A percentile compares a stretch with the other conserved stretches of the same genome.
phyloP scores from a whole-genome alignment of 2,888 invertebrate genomes.

The Cryptus viduatorius region DNA sequence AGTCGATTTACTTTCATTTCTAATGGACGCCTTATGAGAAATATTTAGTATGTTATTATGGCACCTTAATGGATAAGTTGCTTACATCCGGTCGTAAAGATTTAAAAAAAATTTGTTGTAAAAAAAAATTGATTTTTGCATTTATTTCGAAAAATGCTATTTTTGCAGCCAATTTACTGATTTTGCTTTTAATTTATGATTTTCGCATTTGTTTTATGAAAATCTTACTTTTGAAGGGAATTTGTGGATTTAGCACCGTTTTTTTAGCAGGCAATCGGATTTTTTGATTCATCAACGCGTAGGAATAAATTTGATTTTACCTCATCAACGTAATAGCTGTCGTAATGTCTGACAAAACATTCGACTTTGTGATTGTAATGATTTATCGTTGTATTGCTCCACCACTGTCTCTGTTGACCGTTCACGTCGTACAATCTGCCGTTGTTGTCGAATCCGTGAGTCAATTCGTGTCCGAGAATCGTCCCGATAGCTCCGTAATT shows the following conservation, averaged over 20 bases:
- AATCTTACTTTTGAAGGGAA: too few species aligned
- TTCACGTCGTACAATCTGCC: slow-evolving; percentile 94
- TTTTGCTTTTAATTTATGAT: too few species aligned
- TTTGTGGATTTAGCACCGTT: too few species aligned
- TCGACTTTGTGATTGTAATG: slow-evolving; percentile 91
- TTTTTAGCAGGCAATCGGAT: too few species aligned
- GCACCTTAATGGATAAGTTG: too few species aligned
- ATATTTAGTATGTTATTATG: too few species aligned
- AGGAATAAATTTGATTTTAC: slow-evolving; percentile 77
- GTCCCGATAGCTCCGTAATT: slow-evolving; percentile 94
- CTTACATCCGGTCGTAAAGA: too few species aligned
- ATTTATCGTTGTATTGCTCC: slow-evolving; percentile 92
- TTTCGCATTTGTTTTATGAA: too few species aligned
- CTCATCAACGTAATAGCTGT: slow-evolving; percentile 88
- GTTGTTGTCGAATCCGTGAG: slow-evolving; percentile 87
- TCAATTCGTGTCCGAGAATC: slow-evolving; percentile 91
- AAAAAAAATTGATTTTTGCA: too few species aligned
- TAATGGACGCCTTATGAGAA: background rate
- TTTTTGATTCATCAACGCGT: background rate
- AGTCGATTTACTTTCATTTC: background rate
- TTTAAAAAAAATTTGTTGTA: too few species aligned
- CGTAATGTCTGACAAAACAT: slow-evolving; percentile 95
- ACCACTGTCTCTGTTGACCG: slow-evolving; percentile 96
- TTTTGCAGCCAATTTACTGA: too few species aligned
- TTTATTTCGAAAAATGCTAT: too few species aligned